phyloP scores from a whole-genome alignment of 2,797 vertebrate species.

The Cyclura pinguis region DNA sequence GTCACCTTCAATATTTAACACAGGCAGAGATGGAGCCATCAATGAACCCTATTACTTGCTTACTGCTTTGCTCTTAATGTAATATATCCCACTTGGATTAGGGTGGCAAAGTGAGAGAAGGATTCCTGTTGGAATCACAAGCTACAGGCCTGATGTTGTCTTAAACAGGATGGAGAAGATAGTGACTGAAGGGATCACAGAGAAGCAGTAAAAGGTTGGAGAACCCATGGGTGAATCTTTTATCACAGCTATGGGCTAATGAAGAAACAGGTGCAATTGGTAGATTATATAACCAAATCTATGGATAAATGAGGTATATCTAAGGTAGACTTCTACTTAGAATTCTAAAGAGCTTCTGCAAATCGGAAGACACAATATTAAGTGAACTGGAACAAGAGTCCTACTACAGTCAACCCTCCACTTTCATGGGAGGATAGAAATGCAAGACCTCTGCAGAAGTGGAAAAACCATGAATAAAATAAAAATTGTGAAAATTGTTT shows the following conservation, averaged over 20 bases:
- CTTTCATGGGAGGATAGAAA: no score
- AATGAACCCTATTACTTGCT: background rate
- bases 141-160: background rate
- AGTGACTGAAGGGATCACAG: background rate
- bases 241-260: background rate
- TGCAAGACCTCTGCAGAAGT: no score
- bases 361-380: background rate
- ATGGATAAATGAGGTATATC: background rate
- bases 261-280: background rate
- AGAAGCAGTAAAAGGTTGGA: background rate
- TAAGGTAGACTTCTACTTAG: no score
- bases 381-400: background rate
- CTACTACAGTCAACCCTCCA: no score
- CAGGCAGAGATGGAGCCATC: background rate
- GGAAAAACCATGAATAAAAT: no score
- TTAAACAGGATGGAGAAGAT: background rate
- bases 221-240: background rate
- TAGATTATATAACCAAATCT: background rate
- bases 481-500: no score
- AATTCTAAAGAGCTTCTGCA: no score
- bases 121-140: background rate
- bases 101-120: background rate
- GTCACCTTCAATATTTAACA: background rate
- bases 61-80: background rate
- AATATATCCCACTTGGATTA: no score